Evolutionary conservation across 2,888 invertebrate genomes (phyloP), one percentile per base, ranked within the genome.

Genomic region (Ophion ellenae): DNA sequence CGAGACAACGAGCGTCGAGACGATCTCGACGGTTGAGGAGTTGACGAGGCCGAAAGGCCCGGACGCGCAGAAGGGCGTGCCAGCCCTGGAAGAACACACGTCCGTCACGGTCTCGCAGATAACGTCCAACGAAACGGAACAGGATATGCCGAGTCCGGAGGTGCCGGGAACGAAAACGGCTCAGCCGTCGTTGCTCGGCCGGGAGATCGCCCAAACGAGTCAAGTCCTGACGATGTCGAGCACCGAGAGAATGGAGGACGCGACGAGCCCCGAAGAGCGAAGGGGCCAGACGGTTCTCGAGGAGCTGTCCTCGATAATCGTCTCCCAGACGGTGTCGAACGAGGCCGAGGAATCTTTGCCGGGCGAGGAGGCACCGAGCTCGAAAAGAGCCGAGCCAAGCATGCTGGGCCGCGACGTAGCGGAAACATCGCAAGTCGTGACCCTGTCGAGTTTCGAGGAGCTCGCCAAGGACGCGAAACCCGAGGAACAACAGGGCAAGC

Each of bases 201-300:
- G 93, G 89, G 94, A 94, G 88, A 91, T 94, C 71, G 94, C 94
- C 9, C 92, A 94, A 90, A 93, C 94, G 69, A 90, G 92, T 32
- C 94, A 94, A 90, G 90, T 95, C 2, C 81, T 92, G 20, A 87
- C 90, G 74, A 86, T 89, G 17, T 81, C 85, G n/a, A 90, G 85
- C 36, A 88, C 89, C 0, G 93, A 92, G 86, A 91, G 92, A 69
- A 88, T 93, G 28, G 81, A 84, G 6, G 86, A 90, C 73, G 17
- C 76, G 71, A 85, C 87, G 17, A 87, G 89, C 74, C 87, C 91
- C 10, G 89, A 91, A 61, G 91, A 91, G 81, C 88, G 90, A 67
- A 90, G 89, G 75, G 92, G 92, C 36, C 90, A 90, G 63, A 86
- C 90, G 6, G 89, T 87, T 63, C 78, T 94, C 3, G 90, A 91